Base-by-base conservation (phyloP, 1,140 invertebrate species). In the Orius laevigatus region DNA sequence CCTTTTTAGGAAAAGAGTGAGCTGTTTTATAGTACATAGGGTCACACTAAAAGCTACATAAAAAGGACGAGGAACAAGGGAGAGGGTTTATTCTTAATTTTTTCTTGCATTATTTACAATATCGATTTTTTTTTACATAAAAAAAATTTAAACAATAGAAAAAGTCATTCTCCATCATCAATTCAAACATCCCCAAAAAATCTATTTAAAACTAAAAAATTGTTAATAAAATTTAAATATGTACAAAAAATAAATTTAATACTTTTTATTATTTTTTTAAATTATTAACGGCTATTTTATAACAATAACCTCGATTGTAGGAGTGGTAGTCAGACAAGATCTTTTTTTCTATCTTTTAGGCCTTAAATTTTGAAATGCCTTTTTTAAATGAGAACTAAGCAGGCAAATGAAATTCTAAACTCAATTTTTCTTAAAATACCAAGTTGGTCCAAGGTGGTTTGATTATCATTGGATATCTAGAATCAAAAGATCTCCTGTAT, bases 401-500 rank as follows among this genome's bases (percentile, higher is more conserved):
- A 20, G 25, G 43, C 43, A 12, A 45, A 51, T 41, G 19, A 46
- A 52, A 48, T 42, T 39, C 41, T 34, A 12, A n/a, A 31, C 16
- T 43, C 15, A 8, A 14, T 43, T 46, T 14, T 16, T 35, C 50
- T 45, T 51, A 46, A 49, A 46, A 32, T 42, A 51, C 49, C 53
- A 9, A 46, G 42, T 54, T 54, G 53, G 53, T 54, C 53, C 53
- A 52, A 50, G 36, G 41, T 51, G 44, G 34, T 49, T 54, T 51
- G 53, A 51, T 49, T 51, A 54, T 51, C 53, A 48, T 33, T 51
- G 50, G 41, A 51, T 51, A 50, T 51, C 31, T 46, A 33, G 25
- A 49, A 51, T 50, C 19, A 51, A 51, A 49, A 38, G 46, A 51
- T 54, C 45, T 51, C 53, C 53, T 51, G 53, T 54, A 51, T 54